A percentile compares a stretch with the other conserved stretches of the same genome.
Conservation (phyloP, 2,113 vertebrate species). For the Myocastor coypus region DNA sequence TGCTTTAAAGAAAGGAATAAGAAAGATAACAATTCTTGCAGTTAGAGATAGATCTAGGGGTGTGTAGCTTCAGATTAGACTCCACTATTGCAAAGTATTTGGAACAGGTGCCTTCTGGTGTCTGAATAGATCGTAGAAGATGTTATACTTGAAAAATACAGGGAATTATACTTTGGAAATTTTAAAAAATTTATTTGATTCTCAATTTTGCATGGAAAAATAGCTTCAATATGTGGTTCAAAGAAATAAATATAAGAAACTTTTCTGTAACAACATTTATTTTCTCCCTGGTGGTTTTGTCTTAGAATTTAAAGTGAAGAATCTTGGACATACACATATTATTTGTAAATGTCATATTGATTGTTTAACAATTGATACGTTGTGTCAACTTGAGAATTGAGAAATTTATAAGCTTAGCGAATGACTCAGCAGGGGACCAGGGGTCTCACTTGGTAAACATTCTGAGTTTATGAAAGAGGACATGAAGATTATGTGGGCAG, state of each 20-base stretch:
- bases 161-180: slow-evolving; percentile 1
- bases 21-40: background rate
- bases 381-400: too few species aligned
- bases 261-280: slow-evolving; percentile 49
- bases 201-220: slow-evolving; percentile 25
- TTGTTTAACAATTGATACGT: background rate
- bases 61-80: slow-evolving; percentile 24
- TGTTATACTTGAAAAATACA: slow-evolving; percentile 36
- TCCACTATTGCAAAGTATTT: slow-evolving; percentile 30
- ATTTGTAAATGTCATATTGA: slow-evolving; percentile 27
- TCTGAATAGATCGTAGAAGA: background rate
- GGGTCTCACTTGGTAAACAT: too few species aligned
- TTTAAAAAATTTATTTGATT: slow-evolving; percentile 14
- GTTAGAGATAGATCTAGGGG: background rate
- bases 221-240: background rate
- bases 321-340: background rate
- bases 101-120: background rate
- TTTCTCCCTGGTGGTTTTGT: slow-evolving; percentile 15
- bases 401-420: too few species aligned
- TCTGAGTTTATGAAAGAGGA: too few species aligned
- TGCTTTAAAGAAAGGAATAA: background rate
- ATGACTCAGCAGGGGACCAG: too few species aligned
- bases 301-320: slow-evolving; percentile 29
- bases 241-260: background rate
- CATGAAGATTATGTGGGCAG: too few species aligned